Conservation (phyloP, 2,888 invertebrate species). For the Cryptus viduatorius region DNA sequence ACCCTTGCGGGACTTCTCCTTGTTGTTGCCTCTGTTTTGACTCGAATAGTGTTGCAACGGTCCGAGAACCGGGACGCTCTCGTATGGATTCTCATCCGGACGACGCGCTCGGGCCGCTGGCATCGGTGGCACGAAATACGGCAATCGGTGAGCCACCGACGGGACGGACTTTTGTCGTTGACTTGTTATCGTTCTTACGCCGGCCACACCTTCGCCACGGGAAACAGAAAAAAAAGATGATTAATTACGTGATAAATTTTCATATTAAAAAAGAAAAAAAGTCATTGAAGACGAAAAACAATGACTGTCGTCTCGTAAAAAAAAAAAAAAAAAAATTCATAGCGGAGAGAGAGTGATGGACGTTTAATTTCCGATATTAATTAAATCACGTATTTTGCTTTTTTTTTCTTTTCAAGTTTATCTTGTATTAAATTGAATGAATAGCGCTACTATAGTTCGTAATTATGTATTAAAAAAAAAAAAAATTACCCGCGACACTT, state of each 20-base stretch:
- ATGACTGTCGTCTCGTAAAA: too few species aligned
- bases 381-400: neutral
- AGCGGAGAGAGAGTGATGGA: too few species aligned
- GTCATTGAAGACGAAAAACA: too few species aligned
- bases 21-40: slow-evolving; percentile 77
- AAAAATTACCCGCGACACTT: slow-evolving; percentile 87
- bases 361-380: neutral
- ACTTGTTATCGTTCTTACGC: slow-evolving; percentile 77
- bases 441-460: neutral
- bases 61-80: slow-evolving; percentile 89
- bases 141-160: slow-evolving; percentile 80
- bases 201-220: slow-evolving; percentile 78
- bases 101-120: slow-evolving; percentile 76
- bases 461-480: slow-evolving; percentile 2
- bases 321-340: too few species aligned
- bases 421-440: neutral
- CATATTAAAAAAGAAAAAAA: neutral
- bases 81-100: slow-evolving; percentile 87
- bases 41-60: slow-evolving; percentile 84
- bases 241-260: neutral
- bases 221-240: neutral
- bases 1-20: slow-evolving; percentile 87
- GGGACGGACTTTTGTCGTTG: slow-evolving; percentile 82
- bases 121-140: slow-evolving; percentile 83
- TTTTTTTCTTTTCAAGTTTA: neutral